Percentiles rank a stretch among this genome's conserved stretches.
phyloP scores from a whole-genome alignment of 2,113 vertebrate species.

The Plectropomus leopardus region DNA sequence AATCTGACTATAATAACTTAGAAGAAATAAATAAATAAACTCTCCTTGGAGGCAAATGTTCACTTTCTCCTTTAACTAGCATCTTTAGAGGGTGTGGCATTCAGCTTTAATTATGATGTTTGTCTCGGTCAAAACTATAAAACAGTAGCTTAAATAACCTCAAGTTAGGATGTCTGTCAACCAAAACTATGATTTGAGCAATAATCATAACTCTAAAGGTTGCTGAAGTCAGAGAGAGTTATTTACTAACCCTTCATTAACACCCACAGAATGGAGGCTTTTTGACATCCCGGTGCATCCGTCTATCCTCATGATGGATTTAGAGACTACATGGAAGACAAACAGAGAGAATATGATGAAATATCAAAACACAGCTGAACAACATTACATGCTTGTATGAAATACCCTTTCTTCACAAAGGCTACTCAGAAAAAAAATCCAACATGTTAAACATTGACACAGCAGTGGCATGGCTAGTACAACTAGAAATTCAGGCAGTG shows the following conservation, averaged over 20 bases:
- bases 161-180: slow-evolving; percentile 20
- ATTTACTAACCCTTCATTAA: slow-evolving; percentile 92
- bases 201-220: slow-evolving; percentile 47
- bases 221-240: slow-evolving; percentile 28
- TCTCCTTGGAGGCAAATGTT: slow-evolving; percentile 23
- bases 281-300: slow-evolving; percentile 86
- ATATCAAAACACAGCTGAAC: slow-evolving; percentile 9
- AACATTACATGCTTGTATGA: neutral
- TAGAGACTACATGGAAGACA: slow-evolving; percentile 85
- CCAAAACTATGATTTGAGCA: slow-evolving; percentile 18
- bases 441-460: neutral
- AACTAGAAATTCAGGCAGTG: too few relatives aligned
- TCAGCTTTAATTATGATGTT: slow-evolving; percentile 51
- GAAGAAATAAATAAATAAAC: slow-evolving; percentile 1
- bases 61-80: neutral
- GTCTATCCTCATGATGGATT: slow-evolving; percentile 91
- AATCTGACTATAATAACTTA: neutral
- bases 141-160: slow-evolving; percentile 28
- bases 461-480: too few relatives aligned
- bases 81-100: slow-evolving; percentile 16
- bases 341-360: slow-evolving; percentile 33
- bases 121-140: slow-evolving; percentile 21
- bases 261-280: slow-evolving; percentile 90
- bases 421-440: neutral
- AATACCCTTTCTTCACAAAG: slow-evolving; percentile 13